Evolutionary conservation across 2,888 invertebrate genomes (phyloP), one percentile per base, ranked within the genome.

Genomic region (Mythimna ferrago): DNA sequence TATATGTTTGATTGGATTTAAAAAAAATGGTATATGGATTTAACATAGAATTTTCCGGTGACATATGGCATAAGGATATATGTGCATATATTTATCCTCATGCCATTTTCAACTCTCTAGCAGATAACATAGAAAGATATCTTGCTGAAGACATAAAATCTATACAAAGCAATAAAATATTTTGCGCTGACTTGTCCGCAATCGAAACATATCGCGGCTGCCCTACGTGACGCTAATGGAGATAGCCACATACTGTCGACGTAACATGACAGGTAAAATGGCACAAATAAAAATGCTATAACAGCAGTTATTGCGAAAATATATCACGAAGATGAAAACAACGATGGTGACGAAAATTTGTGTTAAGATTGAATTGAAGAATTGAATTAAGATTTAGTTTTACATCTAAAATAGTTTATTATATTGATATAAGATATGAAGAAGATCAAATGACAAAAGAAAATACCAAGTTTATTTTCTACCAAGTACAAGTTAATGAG

Each of bases 181-280:
- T 65, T 64, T 26, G 11, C 14, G 41, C 51, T 71, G 71, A 80
- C 38, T 35, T 38, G 32, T 48, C 32, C 2, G 5, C 35, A 70
- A 41, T 56, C 2, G 53, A 61, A 56, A 62, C n/a, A 10, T 64
- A 53, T 70, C 48, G 10, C 32, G 0, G 21, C 41, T 26, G 26
- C 26, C 26, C 26, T 35, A 72, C 77, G 66, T 71, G 66, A 76
- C 60, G 11, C 35, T 71, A 67, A 65, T 57, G 19, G 16, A 77
- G 56, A 67, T 66, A 66, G 51, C 44, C 6, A 26, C 44, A 21
- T 32, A 16, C 16, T 67, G 63, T 26, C 71, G 57, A 61, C 32
- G 11, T 65, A 54, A 76, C 44, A 53, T 61, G 66, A 57, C 71
- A 76, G 38, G 56, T 57, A 64, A 76, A 71, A 64, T 61, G 66